A percentile compares a stretch with the other conserved stretches of the same genome.
Conservation (phyloP, 2,888 invertebrate genomes). For the Gastracanthus pulcherrimus region DNA sequence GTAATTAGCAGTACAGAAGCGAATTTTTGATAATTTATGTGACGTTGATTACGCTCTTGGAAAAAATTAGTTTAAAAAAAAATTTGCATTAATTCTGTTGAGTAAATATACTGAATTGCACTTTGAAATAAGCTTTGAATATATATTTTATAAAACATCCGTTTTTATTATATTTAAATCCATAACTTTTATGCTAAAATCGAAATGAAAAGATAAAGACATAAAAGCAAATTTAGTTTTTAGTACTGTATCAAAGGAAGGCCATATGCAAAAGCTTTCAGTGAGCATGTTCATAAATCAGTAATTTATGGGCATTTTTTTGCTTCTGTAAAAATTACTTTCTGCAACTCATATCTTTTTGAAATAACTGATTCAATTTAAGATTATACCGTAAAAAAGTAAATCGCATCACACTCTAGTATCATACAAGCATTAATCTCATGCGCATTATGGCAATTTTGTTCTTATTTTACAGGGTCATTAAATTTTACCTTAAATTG, state of each 20-base stretch:
- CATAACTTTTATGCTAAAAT: background rate
- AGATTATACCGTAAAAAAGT: background rate
- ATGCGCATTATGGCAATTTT: background rate
- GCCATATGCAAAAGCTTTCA: background rate
- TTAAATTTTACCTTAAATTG: background rate
- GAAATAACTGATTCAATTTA: slow-evolving; percentile 8
- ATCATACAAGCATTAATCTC: background rate
- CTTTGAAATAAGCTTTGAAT: too few species aligned
- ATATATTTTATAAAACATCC: background rate
- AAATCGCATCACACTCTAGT: background rate
- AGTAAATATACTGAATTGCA: too few species aligned
- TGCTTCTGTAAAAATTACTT: background rate
- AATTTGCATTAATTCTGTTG: background rate
- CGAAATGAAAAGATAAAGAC: background rate
- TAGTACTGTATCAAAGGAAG: background rate
- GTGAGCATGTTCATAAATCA: background rate
- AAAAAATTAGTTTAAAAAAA: too few species aligned
- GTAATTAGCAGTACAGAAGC: background rate
- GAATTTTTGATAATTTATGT: background rate
- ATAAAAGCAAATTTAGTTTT: background rate
- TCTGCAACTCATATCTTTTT: background rate
- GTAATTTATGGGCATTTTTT: slow-evolving; percentile 1
- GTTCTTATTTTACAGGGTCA: background rate
- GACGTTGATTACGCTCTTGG: too few species aligned
- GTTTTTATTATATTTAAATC: background rate